These are phyloP conservation scores for Pyrrhia umbra DNA, from an alignment of 2,888 invertebrate genomes.

Conservation along the genomic window DNA sequence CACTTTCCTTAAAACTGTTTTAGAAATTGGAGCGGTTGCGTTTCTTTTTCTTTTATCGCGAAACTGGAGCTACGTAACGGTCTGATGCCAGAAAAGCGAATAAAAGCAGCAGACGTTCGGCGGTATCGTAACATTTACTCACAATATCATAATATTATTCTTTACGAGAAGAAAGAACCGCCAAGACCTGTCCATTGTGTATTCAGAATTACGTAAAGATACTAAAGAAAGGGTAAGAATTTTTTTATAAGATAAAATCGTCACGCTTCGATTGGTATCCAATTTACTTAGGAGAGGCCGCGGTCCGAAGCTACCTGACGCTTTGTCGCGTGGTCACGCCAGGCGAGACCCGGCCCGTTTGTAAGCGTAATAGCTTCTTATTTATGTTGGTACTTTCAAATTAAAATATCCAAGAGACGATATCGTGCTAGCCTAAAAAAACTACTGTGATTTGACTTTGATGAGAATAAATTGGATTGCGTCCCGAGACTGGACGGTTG, in stretches of 20 bases:
- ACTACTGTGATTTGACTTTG: constrained; percentile 67
- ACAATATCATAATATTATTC: constrained; percentile 67
- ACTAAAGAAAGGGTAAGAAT: constrained; percentile 78
- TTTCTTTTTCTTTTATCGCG: constrained; percentile 51
- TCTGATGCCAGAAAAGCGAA: constrained; percentile 43
- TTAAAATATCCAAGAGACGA: constrained; percentile 79
- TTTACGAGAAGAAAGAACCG: constrained; percentile 61
- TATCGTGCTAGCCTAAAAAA: constrained; percentile 74
- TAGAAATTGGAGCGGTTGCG: constrained; percentile 37
- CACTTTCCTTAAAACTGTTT: constrained; percentile 30
- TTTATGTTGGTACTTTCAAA: constrained; percentile 82
- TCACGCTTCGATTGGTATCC: constrained; percentile 85
- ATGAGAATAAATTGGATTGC: constrained; percentile 78
- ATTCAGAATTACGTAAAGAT: constrained; percentile 80
- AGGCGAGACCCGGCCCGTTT: constrained; percentile 68
- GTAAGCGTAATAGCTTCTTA: constrained; percentile 81
- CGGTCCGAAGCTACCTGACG: constrained; percentile 74
- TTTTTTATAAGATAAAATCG: constrained; percentile 83
- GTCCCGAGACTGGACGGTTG: constrained; percentile 61
- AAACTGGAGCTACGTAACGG: constrained; percentile 56
- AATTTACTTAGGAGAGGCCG: constrained; percentile 82
- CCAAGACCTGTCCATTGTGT: constrained; percentile 76
- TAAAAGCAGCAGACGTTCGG: constrained; percentile 51
- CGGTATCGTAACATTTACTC: constrained; percentile 61
- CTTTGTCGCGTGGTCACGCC: constrained; percentile 85